Percentiles rank a stretch among this genome's conserved stretches.
phyloP scores from a whole-genome alignment of 1,140 invertebrate species.

The Charaxes varanes region DNA sequence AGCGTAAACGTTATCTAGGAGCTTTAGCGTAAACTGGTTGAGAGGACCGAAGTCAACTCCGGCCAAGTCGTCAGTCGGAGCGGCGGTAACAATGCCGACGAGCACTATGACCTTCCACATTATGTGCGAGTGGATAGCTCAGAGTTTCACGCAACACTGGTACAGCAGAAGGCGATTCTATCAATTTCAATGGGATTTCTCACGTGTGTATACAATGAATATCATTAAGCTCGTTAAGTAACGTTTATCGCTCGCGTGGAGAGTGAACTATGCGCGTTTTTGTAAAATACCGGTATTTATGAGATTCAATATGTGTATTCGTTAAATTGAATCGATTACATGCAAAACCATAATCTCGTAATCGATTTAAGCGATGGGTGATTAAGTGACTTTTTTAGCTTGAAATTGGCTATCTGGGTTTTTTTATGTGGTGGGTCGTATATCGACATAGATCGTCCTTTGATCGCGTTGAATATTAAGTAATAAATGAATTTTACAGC shows the following conservation, averaged over 20 bases:
- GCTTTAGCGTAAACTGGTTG: constrained; percentile 48
- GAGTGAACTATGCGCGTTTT: constrained; percentile 17
- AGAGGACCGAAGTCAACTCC: constrained; percentile 36
- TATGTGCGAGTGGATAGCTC: constrained; percentile 29
- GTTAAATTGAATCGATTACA: constrained; percentile 18
- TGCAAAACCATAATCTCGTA: constrained; percentile 7
- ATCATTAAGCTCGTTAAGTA: constrained; percentile 45
- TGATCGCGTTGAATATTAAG: neutral
- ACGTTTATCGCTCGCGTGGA: constrained; percentile 26
- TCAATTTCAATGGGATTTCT: constrained; percentile 49
- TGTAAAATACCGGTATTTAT: constrained; percentile 18
- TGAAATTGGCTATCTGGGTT: neutral
- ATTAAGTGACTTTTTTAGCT: neutral
- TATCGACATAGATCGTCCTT: neutral
- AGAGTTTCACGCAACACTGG: constrained; percentile 38
- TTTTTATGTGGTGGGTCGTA: constrained; percentile 3
- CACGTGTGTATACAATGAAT: constrained; percentile 45
- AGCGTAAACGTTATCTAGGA: constrained; percentile 49
- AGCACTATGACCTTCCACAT: constrained; percentile 47
- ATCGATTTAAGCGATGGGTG: constrained; percentile 2
- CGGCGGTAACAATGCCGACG: constrained; percentile 32
- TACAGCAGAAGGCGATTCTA: constrained; percentile 30
- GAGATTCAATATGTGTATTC: constrained; percentile 13
- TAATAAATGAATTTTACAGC: too few species aligned
- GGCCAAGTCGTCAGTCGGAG: constrained; percentile 25